Evolutionary conservation across 2,797 vertebrate species (phyloP), one percentile per base, ranked within the genome.

Genomic region (Trematomus bernacchii): DNA sequence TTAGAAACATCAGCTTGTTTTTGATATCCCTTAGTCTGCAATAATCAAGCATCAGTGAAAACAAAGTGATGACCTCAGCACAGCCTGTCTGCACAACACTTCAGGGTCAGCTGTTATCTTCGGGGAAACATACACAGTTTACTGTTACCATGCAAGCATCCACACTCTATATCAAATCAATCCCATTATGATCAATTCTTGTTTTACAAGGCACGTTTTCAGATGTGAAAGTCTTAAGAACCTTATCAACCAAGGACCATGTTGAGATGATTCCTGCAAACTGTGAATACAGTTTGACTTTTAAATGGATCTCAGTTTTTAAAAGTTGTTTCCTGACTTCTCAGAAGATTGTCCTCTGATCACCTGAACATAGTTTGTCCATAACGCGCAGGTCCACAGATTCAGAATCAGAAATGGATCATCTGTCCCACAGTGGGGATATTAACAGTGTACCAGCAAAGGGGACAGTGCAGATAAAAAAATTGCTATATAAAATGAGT

Each of bases 41-140:
- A 40, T 43, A 33, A 44, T 50, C 8, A 16, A n/a, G 37, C 23
- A 11, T 42, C 21, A 6, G 44, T 54, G n/a, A 11, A 16, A 21
- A 33, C 19, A 19, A n/a, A 37, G 8, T n/a, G 13, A 3, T 53
- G 18, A 44, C 12, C 47, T 52, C 18, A 47, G 61, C 27, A 40
- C 50, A 42, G 73, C 30, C 16, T 46, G 61, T 58, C 48, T 27
- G 43, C 43, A 33, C 7, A 54, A 74, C 65, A 60, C 46, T 10
- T 55, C 53, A 66, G 23, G n/a, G 61, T 61, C 18, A 14, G 6
- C 68, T 57, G 12, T 46, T 19, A 50, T 59, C 44, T 18, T 43
- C 21, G 51, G 33, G 11, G 10, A 48, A 7, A 47, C 21, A 51
- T 48, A 11, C 15, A 10, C 48, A n/a, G 1, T 66, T 23, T 33